Percentiles rank a stretch among this genome's conserved stretches.
phyloP scores from a whole-genome alignment of 2,888 invertebrate genomes.

The Lucinisca nassula region DNA sequence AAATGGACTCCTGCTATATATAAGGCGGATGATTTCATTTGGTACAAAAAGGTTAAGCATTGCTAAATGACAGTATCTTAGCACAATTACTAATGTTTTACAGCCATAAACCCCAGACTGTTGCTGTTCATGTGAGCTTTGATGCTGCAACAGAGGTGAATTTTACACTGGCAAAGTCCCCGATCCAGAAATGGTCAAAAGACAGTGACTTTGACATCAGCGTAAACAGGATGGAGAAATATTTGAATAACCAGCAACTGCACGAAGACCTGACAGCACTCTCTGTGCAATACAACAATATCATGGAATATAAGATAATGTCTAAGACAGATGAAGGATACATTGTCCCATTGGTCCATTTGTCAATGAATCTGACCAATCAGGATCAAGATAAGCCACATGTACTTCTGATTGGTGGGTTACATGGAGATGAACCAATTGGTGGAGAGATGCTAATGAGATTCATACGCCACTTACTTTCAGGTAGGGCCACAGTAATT shows the following conservation, averaged over 20 bases:
- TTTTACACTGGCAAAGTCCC: constrained; percentile 91
- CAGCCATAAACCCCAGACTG: constrained; percentile 89
- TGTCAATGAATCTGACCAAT: constrained; percentile 68
- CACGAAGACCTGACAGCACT: constrained; percentile 91
- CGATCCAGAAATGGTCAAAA: constrained; percentile 92
- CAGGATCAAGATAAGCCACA: constrained; percentile 91
- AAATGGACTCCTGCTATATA: no score
- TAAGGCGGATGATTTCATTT: no score
- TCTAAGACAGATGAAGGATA: constrained; percentile 65
- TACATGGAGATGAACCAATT: constrained; percentile 85
- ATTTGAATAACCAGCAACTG: constrained; percentile 91
- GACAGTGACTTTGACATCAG: constrained; percentile 87
- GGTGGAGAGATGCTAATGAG: constrained; percentile 85
- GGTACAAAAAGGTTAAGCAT: no score
- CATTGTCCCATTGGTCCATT: constrained; percentile 75
- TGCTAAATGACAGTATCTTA: no score
- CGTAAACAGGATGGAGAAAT: constrained; percentile 89
- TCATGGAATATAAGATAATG: constrained; percentile 88
- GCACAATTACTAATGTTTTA: no score
- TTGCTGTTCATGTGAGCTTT: constrained; percentile 90
- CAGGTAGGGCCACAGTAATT: constrained; percentile 72
- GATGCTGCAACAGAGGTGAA: constrained; percentile 91
- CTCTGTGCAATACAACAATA: constrained; percentile 91
- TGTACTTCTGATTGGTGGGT: constrained; percentile 94
- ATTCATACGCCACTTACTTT: constrained; percentile 93